A percentile compares a stretch with the other conserved stretches of the same genome.
phyloP scores from a whole-genome alignment of 2,113 vertebrate genomes.

The Xenopus tropicalis region UCB_Xtro_10.0 CM004445.2:97729001-97729500 shows the following conservation, averaged over 20 bases:
- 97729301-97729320: conserved; percentile 79
- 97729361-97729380: conserved; percentile 78
- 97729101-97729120: too few relatives aligned
- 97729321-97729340: conserved; percentile 68
- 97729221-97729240: conserved; percentile 89
- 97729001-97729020: too few relatives aligned
- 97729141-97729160: too few relatives aligned
- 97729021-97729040: too few relatives aligned
- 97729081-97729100: too few relatives aligned
- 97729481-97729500: neutral
- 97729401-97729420: conserved; percentile 88
- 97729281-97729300: conserved; percentile 90
- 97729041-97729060: too few relatives aligned
- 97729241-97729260: conserved; percentile 83
- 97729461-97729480: conserved; percentile 81
- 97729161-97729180: too few relatives aligned
- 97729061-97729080: too few relatives aligned
- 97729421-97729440: conserved; percentile 81
- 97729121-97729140: too few relatives aligned
- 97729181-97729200: conserved; percentile 98
- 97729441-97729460: conserved; percentile 93
- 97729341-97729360: conserved; percentile 71
- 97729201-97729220: conserved; percentile 94
- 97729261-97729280: conserved; percentile 85
- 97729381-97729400: conserved; percentile 92